A percentile compares a stretch with the other conserved stretches of the same genome.
Evolutionary conservation across 2,888 invertebrate genomes (phyloP).

Genomic region (Cantharis rufa): DNA sequence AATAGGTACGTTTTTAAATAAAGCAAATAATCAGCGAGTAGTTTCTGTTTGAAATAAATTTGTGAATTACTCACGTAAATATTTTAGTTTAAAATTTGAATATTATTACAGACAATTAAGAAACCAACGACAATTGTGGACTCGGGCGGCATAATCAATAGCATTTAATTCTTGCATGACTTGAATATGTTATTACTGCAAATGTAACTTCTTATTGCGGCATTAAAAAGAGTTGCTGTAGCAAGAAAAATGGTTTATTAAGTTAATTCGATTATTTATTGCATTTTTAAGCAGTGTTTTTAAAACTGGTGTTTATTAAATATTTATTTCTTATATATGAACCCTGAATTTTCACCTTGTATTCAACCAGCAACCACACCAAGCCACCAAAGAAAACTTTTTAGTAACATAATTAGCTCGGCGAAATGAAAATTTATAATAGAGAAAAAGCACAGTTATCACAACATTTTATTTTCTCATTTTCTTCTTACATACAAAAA

Average conservation of each 20-base stretch:
- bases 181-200: neutral
- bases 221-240: neutral
- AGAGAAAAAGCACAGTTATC: too few relatives aligned
- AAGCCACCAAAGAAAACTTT: too few relatives aligned
- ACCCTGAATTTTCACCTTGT: too few relatives aligned
- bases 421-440: neutral
- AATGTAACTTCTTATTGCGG: neutral
- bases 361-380: too few relatives aligned
- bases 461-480: too few relatives aligned
- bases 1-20: neutral
- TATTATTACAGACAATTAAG: neutral
- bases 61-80: neutral
- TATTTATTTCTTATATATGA: too few relatives aligned
- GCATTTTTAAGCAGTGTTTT: neutral
- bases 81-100: neutral
- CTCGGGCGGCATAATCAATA: neutral
- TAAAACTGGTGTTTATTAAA: neutral
- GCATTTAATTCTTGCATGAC: neutral
- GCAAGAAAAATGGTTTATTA: neutral
- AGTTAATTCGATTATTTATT: neutral
- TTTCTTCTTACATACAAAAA: too few relatives aligned
- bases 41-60: neutral
- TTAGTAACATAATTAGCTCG: neutral
- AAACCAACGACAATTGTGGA: neutral
- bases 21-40: neutral